Evolutionary conservation across 2,797 vertebrate genomes (phyloP).

Genomic region (Myotis findleyi): DNA sequence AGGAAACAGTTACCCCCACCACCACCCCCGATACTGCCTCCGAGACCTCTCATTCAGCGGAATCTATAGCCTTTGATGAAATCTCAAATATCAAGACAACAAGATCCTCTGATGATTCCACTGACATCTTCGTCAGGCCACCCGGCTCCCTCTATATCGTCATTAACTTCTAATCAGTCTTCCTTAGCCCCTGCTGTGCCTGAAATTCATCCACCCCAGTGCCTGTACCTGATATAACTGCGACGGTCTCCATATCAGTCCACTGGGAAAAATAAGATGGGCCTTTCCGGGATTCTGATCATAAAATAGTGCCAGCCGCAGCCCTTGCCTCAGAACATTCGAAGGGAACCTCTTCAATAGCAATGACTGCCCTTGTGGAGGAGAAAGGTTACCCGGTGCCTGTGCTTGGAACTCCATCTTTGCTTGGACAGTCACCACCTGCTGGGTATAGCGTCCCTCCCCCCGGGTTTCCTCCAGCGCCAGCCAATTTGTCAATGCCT

Average conservation of each 20-base stretch:
- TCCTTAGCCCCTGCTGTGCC: slow-evolving; percentile 82
- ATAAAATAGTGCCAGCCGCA: slow-evolving; percentile 84
- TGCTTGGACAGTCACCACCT: slow-evolving; percentile 89
- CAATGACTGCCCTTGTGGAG: slow-evolving; percentile 87
- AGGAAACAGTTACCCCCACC: slow-evolving; percentile 87
- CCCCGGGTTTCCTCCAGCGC: slow-evolving; percentile 92
- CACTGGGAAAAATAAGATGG: slow-evolving; percentile 88
- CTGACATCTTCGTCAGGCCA: slow-evolving; percentile 86
- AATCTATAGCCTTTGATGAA: slow-evolving; percentile 87
- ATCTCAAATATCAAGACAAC: slow-evolving; percentile 89
- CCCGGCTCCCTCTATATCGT: slow-evolving; percentile 81
- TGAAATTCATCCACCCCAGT: slow-evolving; percentile 81
- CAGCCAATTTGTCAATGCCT: slow-evolving; percentile 92
- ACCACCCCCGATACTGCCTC: slow-evolving; percentile 74
- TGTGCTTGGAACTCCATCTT: slow-evolving; percentile 88
- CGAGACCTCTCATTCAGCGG: slow-evolving; percentile 83
- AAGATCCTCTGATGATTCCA: slow-evolving; percentile 92
- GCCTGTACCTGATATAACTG: slow-evolving; percentile 87
- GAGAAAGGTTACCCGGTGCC: slow-evolving; percentile 91
- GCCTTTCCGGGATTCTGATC: slow-evolving; percentile 86
- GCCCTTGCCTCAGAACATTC: slow-evolving; percentile 85
- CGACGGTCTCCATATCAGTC: slow-evolving; percentile 86
- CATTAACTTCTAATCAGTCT: slow-evolving; percentile 81
- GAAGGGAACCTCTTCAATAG: slow-evolving; percentile 86
- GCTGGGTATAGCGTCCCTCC: slow-evolving; percentile 92